These are phyloP conservation scores for Rhamphomyia laevipes DNA, from an alignment of 2,888 invertebrate genomes.

Conservation along the genomic window DNA sequence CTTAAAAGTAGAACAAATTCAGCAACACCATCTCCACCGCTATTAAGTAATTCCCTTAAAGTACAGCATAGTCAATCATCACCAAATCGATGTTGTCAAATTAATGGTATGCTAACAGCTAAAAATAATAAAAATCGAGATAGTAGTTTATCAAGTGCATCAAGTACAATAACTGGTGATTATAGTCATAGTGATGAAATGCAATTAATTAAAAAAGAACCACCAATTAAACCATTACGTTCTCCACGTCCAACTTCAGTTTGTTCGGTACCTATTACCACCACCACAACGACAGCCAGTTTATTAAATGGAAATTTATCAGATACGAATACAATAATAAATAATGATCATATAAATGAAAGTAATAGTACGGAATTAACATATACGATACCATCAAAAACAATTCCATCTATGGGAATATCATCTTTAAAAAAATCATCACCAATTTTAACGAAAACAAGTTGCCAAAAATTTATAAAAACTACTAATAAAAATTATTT, in stretches of 20 bases:
- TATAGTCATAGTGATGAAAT: slow-evolving; percentile 19
- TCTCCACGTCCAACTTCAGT: background rate
- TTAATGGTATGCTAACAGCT: background rate
- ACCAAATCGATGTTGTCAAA: slow-evolving; percentile 36
- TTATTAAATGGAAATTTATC: background rate
- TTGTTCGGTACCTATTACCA: background rate
- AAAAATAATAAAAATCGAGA: slow-evolving; percentile 8
- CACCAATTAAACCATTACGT: background rate
- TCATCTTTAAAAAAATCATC: slow-evolving; percentile 12
- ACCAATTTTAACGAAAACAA: slow-evolving; percentile 12
- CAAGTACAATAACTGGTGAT: slow-evolving; percentile 33
- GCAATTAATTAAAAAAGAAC: slow-evolving; percentile 3
- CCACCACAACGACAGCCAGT: background rate
- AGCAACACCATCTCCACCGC: slow-evolving; percentile 19
- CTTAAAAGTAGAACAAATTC: slow-evolving; percentile 7
- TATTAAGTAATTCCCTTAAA: slow-evolving; percentile 34
- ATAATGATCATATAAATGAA: background rate
- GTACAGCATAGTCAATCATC: slow-evolving; percentile 38
- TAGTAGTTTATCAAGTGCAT: slow-evolving; percentile 31
- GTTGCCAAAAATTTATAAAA: slow-evolving; percentile 7
- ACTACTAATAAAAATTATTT: slow-evolving; percentile 11
- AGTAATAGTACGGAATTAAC: background rate
- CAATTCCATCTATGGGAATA: background rate
- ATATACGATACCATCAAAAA: background rate
- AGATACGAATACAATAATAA: too few relatives aligned